Evolutionary conservation across 2,797 vertebrate genomes (phyloP).

Genomic region (Acestrorhynchus altus): DNA sequence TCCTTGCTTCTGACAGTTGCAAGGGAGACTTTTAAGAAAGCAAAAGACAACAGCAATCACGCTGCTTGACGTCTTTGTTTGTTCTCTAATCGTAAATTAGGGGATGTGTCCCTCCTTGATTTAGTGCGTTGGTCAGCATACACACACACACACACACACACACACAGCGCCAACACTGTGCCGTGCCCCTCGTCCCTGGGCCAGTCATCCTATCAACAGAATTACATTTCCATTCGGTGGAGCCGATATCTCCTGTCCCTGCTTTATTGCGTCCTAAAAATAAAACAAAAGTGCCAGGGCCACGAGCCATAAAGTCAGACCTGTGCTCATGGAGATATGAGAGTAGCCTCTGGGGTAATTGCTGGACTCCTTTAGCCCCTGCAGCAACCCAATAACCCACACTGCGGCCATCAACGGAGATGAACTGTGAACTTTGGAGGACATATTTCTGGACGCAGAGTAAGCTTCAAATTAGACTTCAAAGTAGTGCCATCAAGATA

Average conservation of each 20-base stretch:
- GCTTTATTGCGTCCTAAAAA: constrained; percentile 59
- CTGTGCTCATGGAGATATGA: constrained; percentile 12
- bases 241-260: constrained; percentile 18
- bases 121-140: constrained; percentile 38
- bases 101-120: constrained; percentile 44
- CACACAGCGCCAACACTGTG: constrained; percentile 4
- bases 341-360: constrained; percentile 27
- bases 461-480: no score
- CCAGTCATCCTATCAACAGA: constrained; percentile 40
- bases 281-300: constrained; percentile 47
- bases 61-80: constrained; percentile 21
- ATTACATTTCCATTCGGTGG: constrained; percentile 46
- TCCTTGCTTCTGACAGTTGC: constrained; percentile 31
- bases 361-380: constrained; percentile 4
- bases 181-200: constrained; percentile 39
- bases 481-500: no score
- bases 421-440: constrained; percentile 2
- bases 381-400: constrained; percentile 8
- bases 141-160: constrained; percentile 22
- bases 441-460: not conserved
- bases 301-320: constrained; percentile 39
- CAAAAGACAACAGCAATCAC: constrained; percentile 20
- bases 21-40: constrained; percentile 31
- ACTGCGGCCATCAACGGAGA: not conserved
- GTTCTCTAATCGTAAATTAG: constrained; percentile 32